Conservation (phyloP, 2,113 vertebrate species). For the Tragulus kanchil region DNA sequence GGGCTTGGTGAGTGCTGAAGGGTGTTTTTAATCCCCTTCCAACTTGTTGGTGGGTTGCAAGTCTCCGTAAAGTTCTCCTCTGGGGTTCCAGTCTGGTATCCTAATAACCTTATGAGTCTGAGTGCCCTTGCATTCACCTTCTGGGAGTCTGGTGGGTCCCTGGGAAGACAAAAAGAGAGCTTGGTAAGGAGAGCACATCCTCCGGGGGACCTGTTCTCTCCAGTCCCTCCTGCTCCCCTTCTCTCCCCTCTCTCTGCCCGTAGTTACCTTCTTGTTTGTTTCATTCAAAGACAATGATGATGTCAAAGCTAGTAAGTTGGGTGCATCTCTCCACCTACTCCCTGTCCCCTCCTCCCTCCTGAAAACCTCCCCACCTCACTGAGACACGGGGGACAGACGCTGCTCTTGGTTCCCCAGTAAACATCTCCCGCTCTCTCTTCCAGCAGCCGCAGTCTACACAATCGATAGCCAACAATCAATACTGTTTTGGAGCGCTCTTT, state of each 20-base stretch:
- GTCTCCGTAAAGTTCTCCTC: slow-evolving; percentile 72
- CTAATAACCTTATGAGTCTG: slow-evolving; percentile 41
- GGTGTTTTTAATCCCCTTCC: slow-evolving; percentile 57
- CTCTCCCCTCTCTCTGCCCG: slow-evolving; percentile 77
- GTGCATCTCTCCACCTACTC: slow-evolving; percentile 85
- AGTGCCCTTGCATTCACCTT: slow-evolving; percentile 70
- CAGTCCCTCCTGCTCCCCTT: slow-evolving; percentile 51
- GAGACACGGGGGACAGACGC: slow-evolving; percentile 64
- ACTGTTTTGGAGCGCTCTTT: slow-evolving; percentile 68
- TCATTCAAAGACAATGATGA: slow-evolving; percentile 86
- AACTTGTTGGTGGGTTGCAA: slow-evolving; percentile 75
- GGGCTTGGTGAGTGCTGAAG: slow-evolving; percentile 33
- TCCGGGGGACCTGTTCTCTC: slow-evolving; percentile 77
- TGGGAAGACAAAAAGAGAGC: slow-evolving; percentile 61
- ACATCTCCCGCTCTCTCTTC: slow-evolving; percentile 72
- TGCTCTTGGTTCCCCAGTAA: slow-evolving; percentile 70
- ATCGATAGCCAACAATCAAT: slow-evolving; percentile 82
- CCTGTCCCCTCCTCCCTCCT: slow-evolving; percentile 78
- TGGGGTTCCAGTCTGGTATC: slow-evolving; percentile 53
- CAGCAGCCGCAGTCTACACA: slow-evolving; percentile 74
- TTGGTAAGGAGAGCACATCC: background rate
- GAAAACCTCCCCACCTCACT: slow-evolving; percentile 66
- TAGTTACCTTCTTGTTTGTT: slow-evolving; percentile 70
- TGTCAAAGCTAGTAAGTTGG: slow-evolving; percentile 88
- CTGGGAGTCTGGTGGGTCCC: slow-evolving; percentile 70